Percentiles rank a stretch among this genome's conserved stretches.
phyloP scores from a whole-genome alignment of 1,140 invertebrate species.

The Nephotettix cincticeps region DNA sequence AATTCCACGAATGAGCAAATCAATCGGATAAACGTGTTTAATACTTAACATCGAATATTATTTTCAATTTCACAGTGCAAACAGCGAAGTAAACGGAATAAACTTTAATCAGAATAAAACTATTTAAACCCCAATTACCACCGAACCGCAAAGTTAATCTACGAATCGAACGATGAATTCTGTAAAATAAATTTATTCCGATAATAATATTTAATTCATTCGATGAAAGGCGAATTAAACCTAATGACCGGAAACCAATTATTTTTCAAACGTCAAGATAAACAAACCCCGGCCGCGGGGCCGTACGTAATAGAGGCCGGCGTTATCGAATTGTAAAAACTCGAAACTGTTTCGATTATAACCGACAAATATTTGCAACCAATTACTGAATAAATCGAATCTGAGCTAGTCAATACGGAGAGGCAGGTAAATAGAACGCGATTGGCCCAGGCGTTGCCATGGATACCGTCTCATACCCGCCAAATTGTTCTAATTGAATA shows the following conservation, averaged over 20 bases:
- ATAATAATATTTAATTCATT: constrained; percentile 20
- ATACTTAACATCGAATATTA: no score
- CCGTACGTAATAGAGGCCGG: constrained; percentile 3
- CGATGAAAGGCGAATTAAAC: constrained; percentile 1
- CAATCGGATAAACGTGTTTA: no score
- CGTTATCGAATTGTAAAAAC: constrained; percentile 24
- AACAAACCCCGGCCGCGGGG: background rate
- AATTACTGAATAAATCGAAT: constrained; percentile 18
- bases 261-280: constrained; percentile 2
- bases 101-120: no score
- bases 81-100: no score
- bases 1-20: no score
- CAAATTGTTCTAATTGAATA: constrained; percentile 22
- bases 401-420: background rate
- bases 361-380: constrained; percentile 7
- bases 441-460: constrained; percentile 6
- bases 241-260: constrained; percentile 6
- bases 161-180: no score
- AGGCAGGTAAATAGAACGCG: background rate
- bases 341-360: constrained; percentile 4
- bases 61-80: no score
- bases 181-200: background rate
- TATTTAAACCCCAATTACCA: no score
- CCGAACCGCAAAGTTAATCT: no score
- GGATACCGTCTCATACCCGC: constrained; percentile 3